phyloP scores from a whole-genome alignment of 2,888 invertebrate genomes.

The Panzeria rudis region DNA sequence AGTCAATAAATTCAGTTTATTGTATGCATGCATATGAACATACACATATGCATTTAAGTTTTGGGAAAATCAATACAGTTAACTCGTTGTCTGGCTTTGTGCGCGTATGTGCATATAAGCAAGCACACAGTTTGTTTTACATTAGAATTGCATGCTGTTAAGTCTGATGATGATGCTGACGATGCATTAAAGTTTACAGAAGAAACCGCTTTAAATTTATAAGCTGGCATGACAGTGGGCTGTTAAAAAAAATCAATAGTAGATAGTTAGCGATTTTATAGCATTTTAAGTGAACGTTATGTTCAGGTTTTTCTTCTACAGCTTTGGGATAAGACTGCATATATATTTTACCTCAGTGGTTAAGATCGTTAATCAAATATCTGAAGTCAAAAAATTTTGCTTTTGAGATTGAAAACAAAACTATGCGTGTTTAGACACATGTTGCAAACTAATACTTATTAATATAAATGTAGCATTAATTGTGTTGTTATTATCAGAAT shows the following conservation, averaged over 20 bases:
- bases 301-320: not conserved
- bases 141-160: slow-evolving; percentile 1
- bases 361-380: too few species aligned
- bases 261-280: not conserved
- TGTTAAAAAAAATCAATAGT: not conserved
- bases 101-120: not conserved
- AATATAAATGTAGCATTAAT: too few species aligned
- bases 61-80: slow-evolving; percentile 26
- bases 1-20: slow-evolving; percentile 33
- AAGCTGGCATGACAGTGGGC: not conserved
- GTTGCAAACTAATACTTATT: too few species aligned
- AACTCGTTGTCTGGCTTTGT: not conserved
- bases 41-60: not conserved
- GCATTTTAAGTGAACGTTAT: not conserved
- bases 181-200: slow-evolving; percentile 5
- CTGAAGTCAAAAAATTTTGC: too few species aligned
- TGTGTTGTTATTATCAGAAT: too few species aligned
- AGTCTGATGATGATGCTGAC: slow-evolving; percentile 7
- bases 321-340: too few species aligned
- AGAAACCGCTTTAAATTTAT: slow-evolving; percentile 1
- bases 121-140: not conserved
- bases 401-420: too few species aligned
- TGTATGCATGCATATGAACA: not conserved
- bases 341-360: too few species aligned
- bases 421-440: too few species aligned